Evolutionary conservation across 2,113 vertebrate species (phyloP).

Genomic region (Lepus timidus): DNA sequence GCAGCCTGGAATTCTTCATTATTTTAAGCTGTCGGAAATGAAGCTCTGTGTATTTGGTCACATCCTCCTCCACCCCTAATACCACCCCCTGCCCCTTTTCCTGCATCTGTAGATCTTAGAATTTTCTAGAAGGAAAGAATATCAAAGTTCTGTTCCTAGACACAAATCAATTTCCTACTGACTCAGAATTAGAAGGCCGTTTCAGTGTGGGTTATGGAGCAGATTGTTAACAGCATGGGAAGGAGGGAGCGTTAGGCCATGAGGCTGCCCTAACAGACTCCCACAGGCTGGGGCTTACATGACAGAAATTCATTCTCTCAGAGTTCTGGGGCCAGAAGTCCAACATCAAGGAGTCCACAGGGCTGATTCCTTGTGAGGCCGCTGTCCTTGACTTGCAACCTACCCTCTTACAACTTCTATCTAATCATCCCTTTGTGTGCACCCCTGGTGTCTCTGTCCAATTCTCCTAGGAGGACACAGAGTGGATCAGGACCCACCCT

Average conservation of each 20-base stretch:
- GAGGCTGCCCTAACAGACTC: neutral
- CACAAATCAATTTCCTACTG: neutral
- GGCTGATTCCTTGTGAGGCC: neutral
- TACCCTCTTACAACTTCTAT: neutral
- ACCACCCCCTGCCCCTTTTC: neutral
- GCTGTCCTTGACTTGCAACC: neutral
- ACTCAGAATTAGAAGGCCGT: neutral
- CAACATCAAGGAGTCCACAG: neutral
- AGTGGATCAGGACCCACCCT: neutral
- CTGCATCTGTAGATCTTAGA: neutral
- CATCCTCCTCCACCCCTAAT: neutral
- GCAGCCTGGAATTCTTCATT: neutral
- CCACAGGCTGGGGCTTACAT: neutral
- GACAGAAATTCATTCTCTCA: neutral
- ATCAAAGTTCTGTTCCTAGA: neutral
- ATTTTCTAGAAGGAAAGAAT: neutral
- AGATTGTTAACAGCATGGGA: neutral
- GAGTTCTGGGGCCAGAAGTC: neutral
- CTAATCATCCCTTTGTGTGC: fast-evolving
- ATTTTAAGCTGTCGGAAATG: neutral
- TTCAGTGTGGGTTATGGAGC: neutral
- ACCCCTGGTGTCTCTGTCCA: neutral
- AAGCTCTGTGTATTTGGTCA: neutral
- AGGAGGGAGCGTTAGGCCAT: neutral
- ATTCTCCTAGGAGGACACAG: neutral